Conservation (phyloP, 2,888 invertebrate species). For the Notocelia uddmanniana region DNA sequence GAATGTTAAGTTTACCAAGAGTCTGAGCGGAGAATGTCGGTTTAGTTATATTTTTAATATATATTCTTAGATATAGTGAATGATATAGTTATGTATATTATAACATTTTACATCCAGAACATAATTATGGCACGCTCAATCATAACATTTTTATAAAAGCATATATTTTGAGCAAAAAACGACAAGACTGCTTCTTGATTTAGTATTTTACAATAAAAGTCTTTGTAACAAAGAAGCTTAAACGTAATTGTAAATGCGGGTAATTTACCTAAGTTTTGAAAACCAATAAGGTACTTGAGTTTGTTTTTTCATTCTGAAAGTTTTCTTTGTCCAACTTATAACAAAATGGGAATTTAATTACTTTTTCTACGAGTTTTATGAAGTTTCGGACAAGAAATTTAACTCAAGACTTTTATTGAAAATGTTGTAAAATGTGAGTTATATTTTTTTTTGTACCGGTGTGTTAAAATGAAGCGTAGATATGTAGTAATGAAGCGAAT, state of each 20-base stretch:
- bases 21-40: too few species aligned
- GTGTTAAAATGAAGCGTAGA: too few species aligned
- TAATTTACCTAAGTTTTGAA: neutral
- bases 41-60: too few species aligned
- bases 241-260: conserved; percentile 14
- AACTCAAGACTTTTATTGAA: conserved; percentile 32
- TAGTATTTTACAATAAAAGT: neutral
- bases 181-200: neutral
- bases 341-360: conserved; percentile 41
- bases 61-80: neutral
- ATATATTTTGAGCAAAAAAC: neutral
- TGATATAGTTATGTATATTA: too few species aligned
- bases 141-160: too few species aligned
- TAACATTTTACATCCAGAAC: too few species aligned
- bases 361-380: conserved; percentile 28
- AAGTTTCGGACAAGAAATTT: conserved; percentile 29
- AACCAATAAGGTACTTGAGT: conserved; percentile 29
- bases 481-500: neutral
- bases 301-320: conserved; percentile 28
- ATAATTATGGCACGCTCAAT: too few species aligned
- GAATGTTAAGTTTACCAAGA: too few species aligned
- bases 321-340: conserved; percentile 17
- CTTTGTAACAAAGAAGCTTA: neutral
- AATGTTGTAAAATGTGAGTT: conserved; percentile 13
- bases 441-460: too few species aligned